These are phyloP conservation scores for Zelleria hepariella DNA, from an alignment of 2,888 invertebrate genomes.

Conservation along the genomic window DNA sequence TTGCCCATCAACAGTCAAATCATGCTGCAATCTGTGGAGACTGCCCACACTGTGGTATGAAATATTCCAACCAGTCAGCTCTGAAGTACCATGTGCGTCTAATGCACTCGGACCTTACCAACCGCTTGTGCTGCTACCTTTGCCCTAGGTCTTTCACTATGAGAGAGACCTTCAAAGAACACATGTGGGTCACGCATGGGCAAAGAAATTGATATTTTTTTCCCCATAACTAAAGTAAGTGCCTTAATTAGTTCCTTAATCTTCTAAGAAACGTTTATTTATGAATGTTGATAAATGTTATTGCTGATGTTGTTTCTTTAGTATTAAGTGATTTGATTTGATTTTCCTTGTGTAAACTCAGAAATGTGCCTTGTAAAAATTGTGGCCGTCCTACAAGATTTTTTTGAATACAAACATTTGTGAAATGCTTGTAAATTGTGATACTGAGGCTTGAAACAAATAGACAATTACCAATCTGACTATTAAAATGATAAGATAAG, in stretches of 20 bases:
- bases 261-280: background rate
- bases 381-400: background rate
- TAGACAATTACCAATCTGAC: background rate
- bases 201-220: conserved; percentile 65
- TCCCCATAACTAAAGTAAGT: conserved; percentile 23
- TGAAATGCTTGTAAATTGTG: conserved; percentile 2
- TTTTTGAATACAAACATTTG: background rate
- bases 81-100: conserved; percentile 78
- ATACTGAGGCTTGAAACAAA: background rate
- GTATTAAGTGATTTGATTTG: background rate
- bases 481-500: background rate
- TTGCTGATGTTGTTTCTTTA: background rate
- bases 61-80: conserved; percentile 79
- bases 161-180: conserved; percentile 77
- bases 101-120: conserved; percentile 78
- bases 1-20: conserved; percentile 56
- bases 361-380: background rate
- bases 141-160: conserved; percentile 79
- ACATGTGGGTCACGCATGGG: conserved; percentile 78
- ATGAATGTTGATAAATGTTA: background rate
- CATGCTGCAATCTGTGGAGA: conserved; percentile 73
- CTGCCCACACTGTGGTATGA: conserved; percentile 79
- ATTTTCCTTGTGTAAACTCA: background rate
- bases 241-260: conserved; percentile 32
- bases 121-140: conserved; percentile 77